Percentiles rank a stretch among this genome's conserved stretches.
These are phyloP conservation scores for Glareola pratincola DNA, from an alignment of 2,113 vertebrate genomes.

Conservation along the genomic window DNA sequence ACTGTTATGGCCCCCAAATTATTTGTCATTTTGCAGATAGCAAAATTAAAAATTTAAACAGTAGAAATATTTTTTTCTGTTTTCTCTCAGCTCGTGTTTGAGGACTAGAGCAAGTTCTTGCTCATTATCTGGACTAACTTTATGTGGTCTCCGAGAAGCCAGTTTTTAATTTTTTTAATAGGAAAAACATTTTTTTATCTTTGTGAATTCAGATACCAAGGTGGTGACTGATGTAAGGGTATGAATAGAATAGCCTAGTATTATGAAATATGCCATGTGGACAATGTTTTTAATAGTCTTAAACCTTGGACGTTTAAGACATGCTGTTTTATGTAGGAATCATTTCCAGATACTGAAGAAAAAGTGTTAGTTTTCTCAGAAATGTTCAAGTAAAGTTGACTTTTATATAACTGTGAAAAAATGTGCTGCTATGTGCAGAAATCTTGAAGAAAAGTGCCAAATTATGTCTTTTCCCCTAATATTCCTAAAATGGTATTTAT, in stretches of 20 bases:
- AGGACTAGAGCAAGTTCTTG: not conserved
- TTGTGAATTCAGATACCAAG: not conserved
- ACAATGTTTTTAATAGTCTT: not conserved
- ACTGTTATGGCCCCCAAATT: not conserved
- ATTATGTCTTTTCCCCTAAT: slow-evolving; percentile 58
- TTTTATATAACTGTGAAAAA: slow-evolving; percentile 69
- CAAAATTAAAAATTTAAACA: not conserved
- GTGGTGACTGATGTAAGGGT: not conserved
- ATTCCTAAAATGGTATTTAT: slow-evolving; percentile 63
- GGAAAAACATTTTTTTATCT: not conserved
- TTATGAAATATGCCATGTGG: slow-evolving; percentile 25
- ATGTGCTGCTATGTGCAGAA: slow-evolving; percentile 67
- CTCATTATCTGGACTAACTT: not conserved
- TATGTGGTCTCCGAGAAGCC: not conserved
- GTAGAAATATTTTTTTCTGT: not conserved
- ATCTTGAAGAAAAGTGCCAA: slow-evolving; percentile 44
- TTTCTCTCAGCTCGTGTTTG: not conserved
- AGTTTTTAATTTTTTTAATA: not conserved
- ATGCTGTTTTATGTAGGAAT: slow-evolving; percentile 40
- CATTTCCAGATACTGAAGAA: slow-evolving; percentile 63
- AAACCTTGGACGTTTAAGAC: not conserved
- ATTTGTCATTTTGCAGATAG: not conserved
- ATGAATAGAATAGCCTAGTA: not conserved
- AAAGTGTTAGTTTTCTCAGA: slow-evolving; percentile 67
- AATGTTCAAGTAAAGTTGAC: slow-evolving; percentile 58